These are phyloP conservation scores for Acanthopagrus latus DNA, from an alignment of 2,797 vertebrate genomes.

Conservation along the genomic window DNA sequence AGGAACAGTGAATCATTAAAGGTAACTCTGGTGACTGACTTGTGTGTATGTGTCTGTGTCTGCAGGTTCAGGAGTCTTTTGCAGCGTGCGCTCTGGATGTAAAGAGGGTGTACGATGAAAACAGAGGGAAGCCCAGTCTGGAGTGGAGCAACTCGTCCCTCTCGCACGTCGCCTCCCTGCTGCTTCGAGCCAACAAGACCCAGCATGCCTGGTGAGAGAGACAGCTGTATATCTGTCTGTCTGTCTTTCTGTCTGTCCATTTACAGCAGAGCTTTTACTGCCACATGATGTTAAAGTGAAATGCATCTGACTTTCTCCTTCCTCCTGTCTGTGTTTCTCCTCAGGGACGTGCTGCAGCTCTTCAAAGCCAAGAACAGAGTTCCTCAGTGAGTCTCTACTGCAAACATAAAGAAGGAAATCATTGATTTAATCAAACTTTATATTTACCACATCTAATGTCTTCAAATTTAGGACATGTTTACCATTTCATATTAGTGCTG, in stretches of 20 bases:
- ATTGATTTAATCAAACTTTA: neutral
- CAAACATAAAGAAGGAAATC: neutral
- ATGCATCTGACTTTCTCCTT: neutral
- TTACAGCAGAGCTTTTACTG: conserved; percentile 1
- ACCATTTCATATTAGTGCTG: neutral
- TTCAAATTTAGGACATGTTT: neutral
- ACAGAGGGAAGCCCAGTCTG: conserved; percentile 31
- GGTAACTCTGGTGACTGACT: too few species aligned
- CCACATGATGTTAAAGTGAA: neutral
- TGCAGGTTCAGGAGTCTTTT: conserved; percentile 89
- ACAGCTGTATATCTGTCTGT: neutral
- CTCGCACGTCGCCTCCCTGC: conserved; percentile 78
- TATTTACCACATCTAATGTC: neutral
- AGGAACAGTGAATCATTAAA: neutral
- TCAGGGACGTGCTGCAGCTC: conserved; percentile 88
- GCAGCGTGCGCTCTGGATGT: conserved; percentile 90
- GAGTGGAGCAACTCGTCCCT: conserved; percentile 83
- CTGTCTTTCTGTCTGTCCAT: neutral
- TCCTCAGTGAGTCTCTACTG: conserved; percentile 87
- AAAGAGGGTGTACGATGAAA: conserved; percentile 70
- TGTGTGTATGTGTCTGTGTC: neutral
- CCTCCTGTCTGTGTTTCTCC: conserved; percentile 12
- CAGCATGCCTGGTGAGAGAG: conserved; percentile 89
- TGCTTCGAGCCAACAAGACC: conserved; percentile 86
- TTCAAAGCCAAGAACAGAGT: conserved; percentile 89